phyloP scores from a whole-genome alignment of 2,888 invertebrate species.

The Eupithecia pulchellata region DNA sequence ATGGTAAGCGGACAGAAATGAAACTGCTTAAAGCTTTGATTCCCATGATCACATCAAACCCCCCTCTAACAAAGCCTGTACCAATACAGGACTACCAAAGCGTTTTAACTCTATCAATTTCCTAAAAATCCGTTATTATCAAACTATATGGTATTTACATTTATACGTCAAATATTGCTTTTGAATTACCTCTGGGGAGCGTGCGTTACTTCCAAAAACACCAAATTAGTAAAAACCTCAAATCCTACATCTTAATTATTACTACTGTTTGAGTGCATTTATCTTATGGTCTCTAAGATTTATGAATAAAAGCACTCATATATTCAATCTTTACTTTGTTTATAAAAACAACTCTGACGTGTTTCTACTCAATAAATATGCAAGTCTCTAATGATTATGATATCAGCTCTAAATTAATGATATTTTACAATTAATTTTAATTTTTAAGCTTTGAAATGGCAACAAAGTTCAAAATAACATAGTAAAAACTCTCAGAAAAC shows the following conservation, averaged over 20 bases:
- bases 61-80: constrained; percentile 64
- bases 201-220: constrained; percentile 77
- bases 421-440: constrained; percentile 66
- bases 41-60: constrained; percentile 78
- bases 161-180: constrained; percentile 86
- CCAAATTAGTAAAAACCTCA: constrained; percentile 80
- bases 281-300: constrained; percentile 74
- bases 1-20: constrained; percentile 69
- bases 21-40: constrained; percentile 84
- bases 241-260: constrained; percentile 77
- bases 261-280: constrained; percentile 76
- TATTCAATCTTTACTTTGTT: constrained; percentile 75
- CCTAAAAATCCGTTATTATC: constrained; percentile 83
- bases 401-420: constrained; percentile 71
- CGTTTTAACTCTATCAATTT: constrained; percentile 80
- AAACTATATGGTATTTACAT: constrained; percentile 80
- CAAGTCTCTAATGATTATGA: constrained; percentile 76
- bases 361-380: constrained; percentile 73
- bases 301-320: constrained; percentile 79
- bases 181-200: constrained; percentile 83
- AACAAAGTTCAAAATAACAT: constrained; percentile 53
- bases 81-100: constrained; percentile 76
- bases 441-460: constrained; percentile 63
- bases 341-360: constrained; percentile 74
- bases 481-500: constrained; percentile 38